These are phyloP conservation scores for Drosophila paulistorum DNA, from an alignment of 1,140 invertebrate species.

Conservation along the genomic window DNA sequence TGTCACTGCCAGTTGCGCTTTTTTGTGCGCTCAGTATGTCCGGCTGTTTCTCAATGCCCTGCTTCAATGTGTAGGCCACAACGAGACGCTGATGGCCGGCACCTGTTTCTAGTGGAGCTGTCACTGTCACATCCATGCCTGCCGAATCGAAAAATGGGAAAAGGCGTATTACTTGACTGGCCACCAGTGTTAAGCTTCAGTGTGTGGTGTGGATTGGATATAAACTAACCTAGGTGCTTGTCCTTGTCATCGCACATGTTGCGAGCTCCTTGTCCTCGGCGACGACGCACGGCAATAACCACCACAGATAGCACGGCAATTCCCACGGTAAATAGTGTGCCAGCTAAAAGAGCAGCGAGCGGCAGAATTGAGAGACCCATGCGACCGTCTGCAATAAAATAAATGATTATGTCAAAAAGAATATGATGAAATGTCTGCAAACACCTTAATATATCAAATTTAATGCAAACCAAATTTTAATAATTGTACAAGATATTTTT, in stretches of 20 bases:
- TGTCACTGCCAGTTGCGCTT: slow-evolving; percentile 79
- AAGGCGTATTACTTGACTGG: slow-evolving; percentile 25
- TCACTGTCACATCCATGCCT: slow-evolving; percentile 83
- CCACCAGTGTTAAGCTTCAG: not conserved
- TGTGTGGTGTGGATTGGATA: not conserved
- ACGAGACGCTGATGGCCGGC: slow-evolving; percentile 86
- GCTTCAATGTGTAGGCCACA: slow-evolving; percentile 85
- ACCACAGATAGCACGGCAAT: slow-evolving; percentile 86
- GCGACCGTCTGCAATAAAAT: slow-evolving; percentile 84
- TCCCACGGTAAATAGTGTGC: slow-evolving; percentile 86
- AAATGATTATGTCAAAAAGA: not conserved
- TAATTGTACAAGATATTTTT: too few species aligned
- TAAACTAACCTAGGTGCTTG: slow-evolving; percentile 84
- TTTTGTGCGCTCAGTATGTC: slow-evolving; percentile 83
- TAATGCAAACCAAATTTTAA: too few species aligned
- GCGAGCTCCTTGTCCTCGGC: slow-evolving; percentile 75
- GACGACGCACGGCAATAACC: slow-evolving; percentile 84
- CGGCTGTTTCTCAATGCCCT: slow-evolving; percentile 83
- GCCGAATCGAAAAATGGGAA: slow-evolving; percentile 18
- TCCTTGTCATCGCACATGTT: slow-evolving; percentile 83
- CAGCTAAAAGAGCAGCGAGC: slow-evolving; percentile 85
- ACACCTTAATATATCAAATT: too few species aligned
- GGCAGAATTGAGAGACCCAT: slow-evolving; percentile 86
- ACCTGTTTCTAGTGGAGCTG: slow-evolving; percentile 84
- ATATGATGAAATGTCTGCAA: not conserved